Conservation (phyloP, 2,888 invertebrate species). For the Hoplodrina blanda region DNA sequence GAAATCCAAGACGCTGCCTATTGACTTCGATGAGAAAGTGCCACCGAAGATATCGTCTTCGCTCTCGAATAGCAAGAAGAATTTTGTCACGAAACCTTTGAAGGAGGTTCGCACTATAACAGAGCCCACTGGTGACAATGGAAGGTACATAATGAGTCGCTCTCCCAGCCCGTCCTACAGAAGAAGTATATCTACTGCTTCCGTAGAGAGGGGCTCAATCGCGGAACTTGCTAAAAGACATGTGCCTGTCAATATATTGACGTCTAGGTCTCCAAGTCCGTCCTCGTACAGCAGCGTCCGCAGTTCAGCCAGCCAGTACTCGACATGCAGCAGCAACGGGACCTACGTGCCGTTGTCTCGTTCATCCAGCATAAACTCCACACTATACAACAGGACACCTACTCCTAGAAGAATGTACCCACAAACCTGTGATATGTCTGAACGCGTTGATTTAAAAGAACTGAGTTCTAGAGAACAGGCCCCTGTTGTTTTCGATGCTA, state of each 20-base stretch:
- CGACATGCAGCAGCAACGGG: slow-evolving; percentile 87
- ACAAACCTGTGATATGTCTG: slow-evolving; percentile 88
- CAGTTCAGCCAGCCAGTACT: slow-evolving; percentile 86
- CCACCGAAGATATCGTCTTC: slow-evolving; percentile 77
- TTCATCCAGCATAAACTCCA: slow-evolving; percentile 84
- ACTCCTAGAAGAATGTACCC: slow-evolving; percentile 93
- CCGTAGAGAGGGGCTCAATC: slow-evolving; percentile 88
- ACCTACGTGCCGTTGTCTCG: slow-evolving; percentile 85
- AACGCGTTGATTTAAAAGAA: slow-evolving; percentile 90
- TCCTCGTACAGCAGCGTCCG: slow-evolving; percentile 82
- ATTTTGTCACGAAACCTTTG: slow-evolving; percentile 84
- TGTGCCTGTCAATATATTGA: slow-evolving; percentile 76
- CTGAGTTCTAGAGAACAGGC: slow-evolving; percentile 93
- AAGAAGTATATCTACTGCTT: slow-evolving; percentile 81
- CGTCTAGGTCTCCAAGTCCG: slow-evolving; percentile 91
- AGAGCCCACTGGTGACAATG: slow-evolving; percentile 74
- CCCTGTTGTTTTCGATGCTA: slow-evolving; percentile 95
- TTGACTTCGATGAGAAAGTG: slow-evolving; percentile 84
- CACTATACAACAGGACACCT: slow-evolving; percentile 83
- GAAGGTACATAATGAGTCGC: slow-evolving; percentile 76
- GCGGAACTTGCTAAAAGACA: slow-evolving; percentile 87
- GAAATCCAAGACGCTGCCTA: slow-evolving; percentile 87
- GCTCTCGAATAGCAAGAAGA: slow-evolving; percentile 80
- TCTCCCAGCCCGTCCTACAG: slow-evolving; percentile 84
- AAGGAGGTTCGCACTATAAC: slow-evolving; percentile 85